These are phyloP conservation scores for Fopius arisanus DNA, from an alignment of 1,140 invertebrate species.

Conservation along the genomic window DNA sequence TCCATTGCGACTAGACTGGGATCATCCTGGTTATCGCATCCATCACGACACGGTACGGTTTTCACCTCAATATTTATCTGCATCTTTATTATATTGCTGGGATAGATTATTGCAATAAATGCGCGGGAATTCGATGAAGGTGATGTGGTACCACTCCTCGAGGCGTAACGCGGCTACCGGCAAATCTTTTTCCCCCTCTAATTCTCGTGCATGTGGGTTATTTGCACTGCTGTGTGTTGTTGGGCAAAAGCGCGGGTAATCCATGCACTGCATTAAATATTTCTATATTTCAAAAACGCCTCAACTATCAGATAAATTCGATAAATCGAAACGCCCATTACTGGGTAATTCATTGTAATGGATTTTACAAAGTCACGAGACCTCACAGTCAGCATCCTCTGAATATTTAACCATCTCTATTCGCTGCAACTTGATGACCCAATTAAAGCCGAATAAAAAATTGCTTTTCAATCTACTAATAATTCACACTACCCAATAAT, in stretches of 20 bases:
- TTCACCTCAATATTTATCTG: background rate
- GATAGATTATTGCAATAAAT: background rate
- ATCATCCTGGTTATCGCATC: background rate
- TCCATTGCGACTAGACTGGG: background rate
- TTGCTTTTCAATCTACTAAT: background rate
- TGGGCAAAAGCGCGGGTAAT: constrained; percentile 7
- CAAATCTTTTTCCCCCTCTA: background rate
- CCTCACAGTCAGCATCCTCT: no score
- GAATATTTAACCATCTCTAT: background rate
- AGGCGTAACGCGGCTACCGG: constrained; percentile 8
- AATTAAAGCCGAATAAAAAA: background rate
- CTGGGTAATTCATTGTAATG: no score
- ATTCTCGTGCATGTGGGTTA: background rate
- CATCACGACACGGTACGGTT: background rate
- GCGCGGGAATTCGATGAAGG: constrained; percentile 2
- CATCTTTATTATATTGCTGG: background rate
- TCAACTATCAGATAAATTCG: no score
- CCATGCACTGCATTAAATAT: background rate
- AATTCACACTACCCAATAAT: background rate
- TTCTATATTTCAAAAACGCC: no score
- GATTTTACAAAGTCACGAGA: no score
- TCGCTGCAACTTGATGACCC: background rate
- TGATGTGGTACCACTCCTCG: constrained; percentile 8
- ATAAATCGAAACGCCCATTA: no score
- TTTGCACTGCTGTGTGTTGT: background rate